phyloP scores from a whole-genome alignment of 1,140 invertebrate species.

The Ectropis grisescens region DNA sequence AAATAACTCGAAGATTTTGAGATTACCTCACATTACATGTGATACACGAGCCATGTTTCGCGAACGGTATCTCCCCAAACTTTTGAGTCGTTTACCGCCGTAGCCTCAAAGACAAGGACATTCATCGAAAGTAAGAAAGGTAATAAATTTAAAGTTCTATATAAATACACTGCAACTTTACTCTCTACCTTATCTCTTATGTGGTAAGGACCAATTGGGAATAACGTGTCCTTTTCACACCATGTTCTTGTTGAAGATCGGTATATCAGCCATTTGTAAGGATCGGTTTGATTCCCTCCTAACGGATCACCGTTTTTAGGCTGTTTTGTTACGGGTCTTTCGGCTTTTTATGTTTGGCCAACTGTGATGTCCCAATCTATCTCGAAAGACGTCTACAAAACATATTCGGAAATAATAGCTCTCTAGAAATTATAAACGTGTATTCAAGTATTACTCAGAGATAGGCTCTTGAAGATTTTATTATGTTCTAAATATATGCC shows the following conservation, averaged over 20 bases:
- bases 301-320: slow-evolving; percentile 9
- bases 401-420: no score
- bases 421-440: no score
- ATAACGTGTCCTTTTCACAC: slow-evolving; percentile 16
- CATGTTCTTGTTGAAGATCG: slow-evolving; percentile 21
- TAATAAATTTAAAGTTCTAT: slow-evolving; percentile 52
- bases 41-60: no score
- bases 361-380: neutral
- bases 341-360: no score
- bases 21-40: no score
- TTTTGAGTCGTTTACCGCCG: slow-evolving; percentile 33
- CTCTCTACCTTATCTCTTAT: slow-evolving; percentile 24
- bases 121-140: slow-evolving; percentile 42
- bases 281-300: slow-evolving; percentile 24
- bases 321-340: slow-evolving; percentile 7
- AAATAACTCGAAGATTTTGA: no score
- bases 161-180: slow-evolving; percentile 41
- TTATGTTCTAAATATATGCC: no score
- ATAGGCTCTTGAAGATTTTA: no score
- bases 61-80: slow-evolving; percentile 13
- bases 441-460: no score
- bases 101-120: slow-evolving; percentile 30
- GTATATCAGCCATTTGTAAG: slow-evolving; percentile 19
- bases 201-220: slow-evolving; percentile 30
- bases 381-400: no score